Evolutionary conservation across 2,888 invertebrate species (phyloP), one percentile per base, ranked within the genome.

Genomic region (Erebia palarica): DNA sequence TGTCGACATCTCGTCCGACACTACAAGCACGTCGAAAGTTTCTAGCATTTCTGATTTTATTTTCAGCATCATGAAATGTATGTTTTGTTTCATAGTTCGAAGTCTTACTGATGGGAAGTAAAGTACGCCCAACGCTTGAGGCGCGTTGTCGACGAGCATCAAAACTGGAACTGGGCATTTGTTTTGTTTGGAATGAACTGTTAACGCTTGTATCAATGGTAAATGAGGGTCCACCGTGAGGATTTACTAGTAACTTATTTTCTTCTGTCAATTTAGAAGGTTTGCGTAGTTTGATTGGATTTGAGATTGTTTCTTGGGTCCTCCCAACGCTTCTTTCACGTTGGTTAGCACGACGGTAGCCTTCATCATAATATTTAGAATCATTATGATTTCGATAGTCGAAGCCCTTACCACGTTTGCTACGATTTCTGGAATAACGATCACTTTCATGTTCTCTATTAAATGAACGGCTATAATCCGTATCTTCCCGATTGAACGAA

Each of bases 171-270:
- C 10, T 3, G 21, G 47, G 47, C 18, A 18, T 42, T 53, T 0
- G 16, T 18, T 71, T 78, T 58, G 79, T 77, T 81, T 91, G 90
- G 74, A 91, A 92, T 47, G 90, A 89, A 65, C 83, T 80, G 66
- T 85, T 87, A 13, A 90, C 82, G 77, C 90, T 92, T 3, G 90
- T 91, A 73, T 93, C 88, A 75, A 92, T 92, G 18, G 79, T 83
- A 74, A 92, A 89, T n/a, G 87, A 82, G 21, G 82, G 82, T 1
- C 88, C 87, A 7, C 79, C 75, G 63, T 85, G 78, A 8, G 82
- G 77, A 77, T 86, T 81, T 3, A 88, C 81, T 4, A 85, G 85
- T 63, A 86, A 21, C 71, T 44, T 81, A 27, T 85, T 85, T 44
- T 80, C 79, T 69, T 67, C 69, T 9, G 51, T 67, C 55, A 65